Evolutionary conservation across 2,888 invertebrate species (phyloP).

Genomic region (Nephrocerus scutellatus): DNA sequence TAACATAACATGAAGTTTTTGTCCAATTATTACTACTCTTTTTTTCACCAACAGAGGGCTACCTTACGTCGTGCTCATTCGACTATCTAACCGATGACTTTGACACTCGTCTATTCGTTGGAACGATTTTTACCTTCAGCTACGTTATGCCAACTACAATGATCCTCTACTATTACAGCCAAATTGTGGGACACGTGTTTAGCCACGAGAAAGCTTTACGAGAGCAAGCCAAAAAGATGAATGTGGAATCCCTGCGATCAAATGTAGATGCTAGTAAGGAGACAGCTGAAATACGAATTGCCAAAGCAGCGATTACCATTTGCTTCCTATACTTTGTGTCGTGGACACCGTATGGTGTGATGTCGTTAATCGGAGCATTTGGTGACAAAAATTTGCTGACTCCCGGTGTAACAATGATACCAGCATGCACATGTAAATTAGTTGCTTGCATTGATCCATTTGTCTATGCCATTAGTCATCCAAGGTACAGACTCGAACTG

Average conservation of each 20-base stretch:
- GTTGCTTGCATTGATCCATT: conserved; percentile 90
- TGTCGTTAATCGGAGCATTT: conserved; percentile 73
- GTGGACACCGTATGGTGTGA: conserved; percentile 86
- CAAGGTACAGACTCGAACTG: conserved; percentile 74
- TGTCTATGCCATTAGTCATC: conserved; percentile 86
- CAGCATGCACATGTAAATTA: conserved; percentile 77
- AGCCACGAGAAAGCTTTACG: conserved; percentile 75
- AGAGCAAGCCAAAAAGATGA: conserved; percentile 82
- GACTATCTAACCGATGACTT: conserved; percentile 75
- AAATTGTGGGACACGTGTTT: conserved; percentile 79
- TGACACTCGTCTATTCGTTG: conserved; percentile 71
- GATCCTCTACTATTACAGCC: conserved; percentile 78
- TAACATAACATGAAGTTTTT: too few relatives aligned
- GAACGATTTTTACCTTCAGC: conserved; percentile 66
- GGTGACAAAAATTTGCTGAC: conserved; percentile 65
- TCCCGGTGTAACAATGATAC: conserved; percentile 73
- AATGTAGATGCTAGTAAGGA: conserved; percentile 58
- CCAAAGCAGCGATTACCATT: conserved; percentile 81
- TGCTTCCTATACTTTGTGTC: conserved; percentile 78
- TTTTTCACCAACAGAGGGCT: conserved; percentile 63
- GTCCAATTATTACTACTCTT: conserved; percentile 4
- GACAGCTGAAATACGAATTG: conserved; percentile 77
- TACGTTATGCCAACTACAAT: conserved; percentile 70
- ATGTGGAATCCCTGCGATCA: conserved; percentile 72
- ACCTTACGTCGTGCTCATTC: conserved; percentile 75